Evolutionary conservation across 2,113 vertebrate genomes (phyloP), one percentile per base, ranked within the genome.

Genomic region (Cacatua alba): DNA sequence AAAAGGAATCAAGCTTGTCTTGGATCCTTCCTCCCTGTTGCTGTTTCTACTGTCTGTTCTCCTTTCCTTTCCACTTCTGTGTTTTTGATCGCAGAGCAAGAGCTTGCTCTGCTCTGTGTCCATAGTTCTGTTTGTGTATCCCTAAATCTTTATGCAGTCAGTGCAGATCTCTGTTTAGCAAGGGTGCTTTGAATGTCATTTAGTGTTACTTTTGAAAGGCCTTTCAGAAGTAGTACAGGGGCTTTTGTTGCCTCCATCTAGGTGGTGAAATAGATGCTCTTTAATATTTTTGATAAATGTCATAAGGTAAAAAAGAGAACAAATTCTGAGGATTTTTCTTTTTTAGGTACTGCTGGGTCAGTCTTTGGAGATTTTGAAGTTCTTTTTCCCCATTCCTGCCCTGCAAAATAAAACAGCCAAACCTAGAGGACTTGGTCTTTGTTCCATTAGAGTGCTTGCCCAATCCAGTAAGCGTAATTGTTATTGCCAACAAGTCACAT

Each of bases 381-480:
- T 76, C 4, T 37, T 46, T n/a, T 51, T 29, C 18, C 26, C 6
- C 3, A 4, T 46, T 46, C 31, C 17, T 1, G 0, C 39, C 31
- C 11, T 35, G 17, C 4, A 23, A 53, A 43, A 15, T 26, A 48
- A 23, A n/a, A 13, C 29, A 55, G 11, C 11, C 33, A 64, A 57
- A 41, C 60, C 13, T 46, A 57, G 64, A 70, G 17, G 10, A 29
- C 29, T 59, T 1, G 2, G 11, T 74, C 55, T 59, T 69, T 75
- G 52, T 64, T 67, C 21, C 9, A 8, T 69, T 52, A 68, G 24
- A 9, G 25, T 74, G 60, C 18, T 82, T 82, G 31, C 33, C 17
- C 16, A 35, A 1, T n/a, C 48, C 33, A 41, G 9, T 74, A 39
- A 51, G 6, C 15, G 17, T 52, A 51, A 78, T 39, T 53, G 15